phyloP scores from a whole-genome alignment of 2,113 vertebrate genomes.

The Syrrhaptes paradoxus region DNA sequence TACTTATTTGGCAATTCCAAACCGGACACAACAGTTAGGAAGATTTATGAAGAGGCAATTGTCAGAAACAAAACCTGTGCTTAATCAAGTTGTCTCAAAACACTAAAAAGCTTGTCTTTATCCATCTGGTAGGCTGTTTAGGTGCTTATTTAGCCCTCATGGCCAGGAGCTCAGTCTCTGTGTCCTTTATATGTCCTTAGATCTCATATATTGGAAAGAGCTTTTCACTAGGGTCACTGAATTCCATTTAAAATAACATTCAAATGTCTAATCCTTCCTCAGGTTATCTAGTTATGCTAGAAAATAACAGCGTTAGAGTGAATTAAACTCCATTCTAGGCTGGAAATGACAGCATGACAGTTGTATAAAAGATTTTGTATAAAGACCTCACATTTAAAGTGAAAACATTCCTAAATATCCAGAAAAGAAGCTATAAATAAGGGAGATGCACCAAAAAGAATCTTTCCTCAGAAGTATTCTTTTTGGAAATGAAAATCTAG shows the following conservation, averaged over 20 bases:
- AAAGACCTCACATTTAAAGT: background rate
- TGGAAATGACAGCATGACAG: background rate
- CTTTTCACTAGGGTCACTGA: background rate
- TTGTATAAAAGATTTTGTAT: background rate
- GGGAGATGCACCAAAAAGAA: background rate
- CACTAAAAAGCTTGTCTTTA: background rate
- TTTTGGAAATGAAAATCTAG: background rate
- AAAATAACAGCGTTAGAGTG: background rate
- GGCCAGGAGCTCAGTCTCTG: background rate
- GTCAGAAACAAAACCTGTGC: background rate
- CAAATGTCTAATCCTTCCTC: background rate
- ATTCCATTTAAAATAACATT: background rate
- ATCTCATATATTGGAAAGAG: background rate
- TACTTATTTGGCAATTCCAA: background rate
- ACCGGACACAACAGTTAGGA: background rate
- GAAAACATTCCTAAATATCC: background rate
- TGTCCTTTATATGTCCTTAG: background rate
- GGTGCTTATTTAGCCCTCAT: background rate
- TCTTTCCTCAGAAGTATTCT: background rate
- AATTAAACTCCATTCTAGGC: background rate
- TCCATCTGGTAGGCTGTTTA: background rate
- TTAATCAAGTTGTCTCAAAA: background rate
- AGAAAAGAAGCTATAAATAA: background rate
- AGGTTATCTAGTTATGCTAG: background rate
- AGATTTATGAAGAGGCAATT: background rate